Percentiles rank a stretch among this genome's conserved stretches.
Evolutionary conservation across 2,888 invertebrate genomes (phyloP).

Genomic region (Icerya purchasi): DNA sequence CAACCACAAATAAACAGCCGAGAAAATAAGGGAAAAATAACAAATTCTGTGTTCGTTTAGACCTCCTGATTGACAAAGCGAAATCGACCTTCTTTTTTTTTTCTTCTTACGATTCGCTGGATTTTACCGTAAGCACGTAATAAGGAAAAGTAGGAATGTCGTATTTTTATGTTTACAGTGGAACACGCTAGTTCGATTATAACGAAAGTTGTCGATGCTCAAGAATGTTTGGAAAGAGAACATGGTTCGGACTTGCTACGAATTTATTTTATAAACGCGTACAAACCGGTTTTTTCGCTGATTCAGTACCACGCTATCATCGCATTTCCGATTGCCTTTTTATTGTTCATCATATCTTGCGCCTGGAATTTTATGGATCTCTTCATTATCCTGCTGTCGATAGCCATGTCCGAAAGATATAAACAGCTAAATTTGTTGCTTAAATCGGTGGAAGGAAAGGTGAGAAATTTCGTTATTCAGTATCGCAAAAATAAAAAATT

Average conservation of each 20-base stretch:
- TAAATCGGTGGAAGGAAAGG: conserved; percentile 30
- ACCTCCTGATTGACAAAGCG: not conserved
- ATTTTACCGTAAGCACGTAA: not conserved
- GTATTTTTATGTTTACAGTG: conserved; percentile 28
- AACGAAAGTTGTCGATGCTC: conserved; percentile 31
- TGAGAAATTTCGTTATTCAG: no score
- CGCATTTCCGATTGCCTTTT: conserved; percentile 16
- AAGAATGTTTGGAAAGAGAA: conserved; percentile 25
- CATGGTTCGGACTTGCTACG: conserved; percentile 20
- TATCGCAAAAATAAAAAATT: no score
- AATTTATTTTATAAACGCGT: conserved; percentile 23
- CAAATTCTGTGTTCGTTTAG: not conserved
- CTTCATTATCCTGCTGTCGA: conserved; percentile 21
- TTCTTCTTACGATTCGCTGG: not conserved
- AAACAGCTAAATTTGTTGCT: conserved; percentile 27
- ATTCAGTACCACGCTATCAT: conserved; percentile 15
- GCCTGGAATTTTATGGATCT: conserved; percentile 23
- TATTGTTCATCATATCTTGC: conserved; percentile 20
- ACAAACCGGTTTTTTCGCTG: conserved; percentile 18
- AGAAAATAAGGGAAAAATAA: no score
- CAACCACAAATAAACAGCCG: no score
- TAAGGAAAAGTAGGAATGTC: no score
- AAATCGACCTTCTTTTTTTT: no score
- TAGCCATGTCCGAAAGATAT: conserved; percentile 20
- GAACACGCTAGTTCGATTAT: conserved; percentile 41